phyloP scores from a whole-genome alignment of 1,140 invertebrate genomes.

The Chionoecetes opilio region DNA sequence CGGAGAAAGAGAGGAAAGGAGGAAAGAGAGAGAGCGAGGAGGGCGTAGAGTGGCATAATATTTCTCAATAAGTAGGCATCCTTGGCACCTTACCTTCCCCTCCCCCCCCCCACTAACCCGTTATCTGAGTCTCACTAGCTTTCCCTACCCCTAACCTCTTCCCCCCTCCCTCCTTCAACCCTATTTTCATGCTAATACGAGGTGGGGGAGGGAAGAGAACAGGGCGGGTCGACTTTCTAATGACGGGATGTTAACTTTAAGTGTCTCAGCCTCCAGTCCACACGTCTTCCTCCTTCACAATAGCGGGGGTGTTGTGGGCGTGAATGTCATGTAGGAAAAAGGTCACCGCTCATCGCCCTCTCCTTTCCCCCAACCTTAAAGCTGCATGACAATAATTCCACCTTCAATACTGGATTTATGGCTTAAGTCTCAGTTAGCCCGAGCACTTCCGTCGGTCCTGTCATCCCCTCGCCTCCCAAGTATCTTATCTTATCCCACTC shows the following conservation, averaged over 20 bases:
- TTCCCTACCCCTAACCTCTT: neutral
- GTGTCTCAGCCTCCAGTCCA: too few relatives aligned
- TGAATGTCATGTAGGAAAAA: too few relatives aligned
- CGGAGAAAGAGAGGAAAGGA: constrained; percentile 40
- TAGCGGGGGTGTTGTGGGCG: too few relatives aligned
- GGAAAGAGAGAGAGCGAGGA: constrained; percentile 57
- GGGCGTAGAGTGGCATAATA: neutral
- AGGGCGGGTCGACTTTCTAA: neutral
- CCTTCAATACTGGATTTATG: too few relatives aligned
- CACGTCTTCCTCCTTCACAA: too few relatives aligned
- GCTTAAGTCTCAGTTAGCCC: too few relatives aligned
- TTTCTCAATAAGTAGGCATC: neutral
- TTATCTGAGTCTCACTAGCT: neutral
- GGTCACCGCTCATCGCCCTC: too few relatives aligned
- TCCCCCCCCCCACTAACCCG: neutral
- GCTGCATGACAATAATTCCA: too few relatives aligned
- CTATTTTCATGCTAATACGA: constrained; percentile 24
- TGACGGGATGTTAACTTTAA: neutral
- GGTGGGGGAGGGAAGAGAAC: too few relatives aligned
- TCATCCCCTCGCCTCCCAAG: neutral
- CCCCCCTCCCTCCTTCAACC: neutral
- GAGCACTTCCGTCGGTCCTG: neutral
- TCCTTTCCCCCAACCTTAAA: too few relatives aligned
- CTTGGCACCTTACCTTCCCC: constrained; percentile 34
- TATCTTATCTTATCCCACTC: neutral